Evolutionary conservation across 1,140 invertebrate genomes (phyloP), one percentile per base, ranked within the genome.

Genomic region (Pygmarrhopalites habei): DNA sequence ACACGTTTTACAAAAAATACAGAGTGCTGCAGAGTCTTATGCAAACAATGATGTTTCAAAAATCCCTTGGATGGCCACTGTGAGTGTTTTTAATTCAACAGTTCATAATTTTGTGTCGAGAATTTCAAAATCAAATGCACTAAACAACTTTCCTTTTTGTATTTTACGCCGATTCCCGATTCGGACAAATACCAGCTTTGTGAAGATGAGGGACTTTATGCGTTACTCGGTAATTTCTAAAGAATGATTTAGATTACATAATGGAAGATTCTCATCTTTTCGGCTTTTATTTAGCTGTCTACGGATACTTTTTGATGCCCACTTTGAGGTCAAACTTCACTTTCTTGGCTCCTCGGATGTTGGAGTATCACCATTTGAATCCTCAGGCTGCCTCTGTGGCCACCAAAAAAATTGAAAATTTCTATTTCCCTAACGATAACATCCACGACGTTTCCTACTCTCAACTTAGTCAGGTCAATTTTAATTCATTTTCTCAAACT

Each of bases 1-100:
- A n/a, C n/a, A n/a, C n/a, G n/a, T n/a, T n/a, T n/a, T n/a, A n/a
- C n/a, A n/a, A n/a, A n/a, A n/a, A n/a, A n/a, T n/a, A n/a, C n/a
- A n/a, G n/a, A 60, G 30, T 41, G 57, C 65, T 2, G 52, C 51
- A 32, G 21, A 60, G 32, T 60, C 65, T 2, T 67, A 67, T 56
- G 23, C 35, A 25, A 55, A 46, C 3, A 21, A 26, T 19, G 41
- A 19, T 41, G 65, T 67, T 12, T 47, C 65, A 0, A 59, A 59
- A 35, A 32, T 67, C 12, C 65, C 65, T 15, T 63, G 26, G 44
- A 67, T 67, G 3, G 41, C 41, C 15, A 62, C 46, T 14, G n/a
- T n/a, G n/a, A n/a, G n/a, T n/a, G n/a, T n/a, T n/a, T n/a, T n/a
- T n/a, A n/a, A n/a, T n/a, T n/a, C n/a, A n/a, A n/a, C n/a, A n/a